Conservation (phyloP, 2,888 invertebrate genomes). For the Troides helena region DNA sequence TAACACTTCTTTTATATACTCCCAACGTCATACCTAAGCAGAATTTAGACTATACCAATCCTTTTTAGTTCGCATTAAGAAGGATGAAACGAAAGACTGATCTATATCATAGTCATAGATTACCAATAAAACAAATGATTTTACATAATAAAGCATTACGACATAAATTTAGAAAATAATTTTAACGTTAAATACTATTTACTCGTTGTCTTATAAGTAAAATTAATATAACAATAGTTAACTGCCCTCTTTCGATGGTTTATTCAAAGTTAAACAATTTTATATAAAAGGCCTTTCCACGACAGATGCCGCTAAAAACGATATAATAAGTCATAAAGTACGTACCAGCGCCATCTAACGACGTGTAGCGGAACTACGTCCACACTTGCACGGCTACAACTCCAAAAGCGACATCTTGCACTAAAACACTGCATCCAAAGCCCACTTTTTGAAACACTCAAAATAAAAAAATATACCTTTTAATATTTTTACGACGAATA, state of each 20-base stretch:
- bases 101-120: no score
- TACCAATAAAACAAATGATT: no score
- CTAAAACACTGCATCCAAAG: constrained; percentile 75
- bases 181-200: no score
- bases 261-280: not conserved
- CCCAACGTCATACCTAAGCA: no score
- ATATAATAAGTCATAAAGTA: constrained; percentile 15
- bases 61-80: no score
- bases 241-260: not conserved
- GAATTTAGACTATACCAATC: no score
- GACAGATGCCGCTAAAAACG: constrained; percentile 47
- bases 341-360: constrained; percentile 69
- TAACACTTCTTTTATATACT: no score
- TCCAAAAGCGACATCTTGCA: constrained; percentile 66
- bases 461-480: constrained; percentile 13
- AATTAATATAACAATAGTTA: not conserved
- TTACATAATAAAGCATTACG: no score
- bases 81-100: no score
- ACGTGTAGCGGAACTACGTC: constrained; percentile 51
- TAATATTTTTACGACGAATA: constrained; percentile 28
- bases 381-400: constrained; percentile 57
- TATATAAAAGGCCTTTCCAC: constrained; percentile 41
- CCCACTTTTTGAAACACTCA: constrained; percentile 56
- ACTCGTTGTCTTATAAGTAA: no score
- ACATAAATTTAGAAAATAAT: not conserved